Base-by-base conservation (phyloP, 2,888 invertebrate genomes). In the Callimorpha dominula region DNA sequence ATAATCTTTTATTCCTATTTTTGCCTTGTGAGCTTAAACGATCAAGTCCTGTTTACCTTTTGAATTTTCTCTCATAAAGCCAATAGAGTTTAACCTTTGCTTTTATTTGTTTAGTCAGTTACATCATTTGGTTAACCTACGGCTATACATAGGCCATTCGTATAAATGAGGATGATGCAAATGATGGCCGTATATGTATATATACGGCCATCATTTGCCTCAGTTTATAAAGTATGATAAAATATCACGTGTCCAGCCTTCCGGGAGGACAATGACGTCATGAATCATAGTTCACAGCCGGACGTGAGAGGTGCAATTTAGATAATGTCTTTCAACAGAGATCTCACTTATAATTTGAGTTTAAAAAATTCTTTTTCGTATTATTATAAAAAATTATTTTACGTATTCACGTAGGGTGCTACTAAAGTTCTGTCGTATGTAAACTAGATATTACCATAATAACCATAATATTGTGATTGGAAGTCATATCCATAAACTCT, bases 221-320 rank as follows among this genome's bases (percentile, higher is more conserved):
- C 5, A 64, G 42, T 64, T 7, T 15, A 64, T 64, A 31, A 42
- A 46, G 20, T 14, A 43, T 71, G 31, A 40, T 14, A 64, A 68
- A 72, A 72, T 72, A 40, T 64, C 12, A 68, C 20, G 14, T 66
- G 52, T 70, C 43, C 52, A 20, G 40, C 14, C 3, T 3, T 52
- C 65, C 57, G 78, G 78, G 69, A 77, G 70, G 62, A 72, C 64
- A 63, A 42, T 81, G 75, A 78, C 79, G 78, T 80, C 78, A 83
- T 85, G 79, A 81, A 84, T 84, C 85, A 85, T 78, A 81, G 78
- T 81, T 75, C 74, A 49, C 57, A 62, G 60, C 78, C 79, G 78
- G 80, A 79, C 76, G 78, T 76, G 77, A 73, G 74, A 65, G 57
- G 70, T 66, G 72, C 79, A 84, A 84, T 85, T 84, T 83, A 85